Conservation (phyloP, 2,113 vertebrate genomes). For the Microtus pennsylvanicus region DNA sequence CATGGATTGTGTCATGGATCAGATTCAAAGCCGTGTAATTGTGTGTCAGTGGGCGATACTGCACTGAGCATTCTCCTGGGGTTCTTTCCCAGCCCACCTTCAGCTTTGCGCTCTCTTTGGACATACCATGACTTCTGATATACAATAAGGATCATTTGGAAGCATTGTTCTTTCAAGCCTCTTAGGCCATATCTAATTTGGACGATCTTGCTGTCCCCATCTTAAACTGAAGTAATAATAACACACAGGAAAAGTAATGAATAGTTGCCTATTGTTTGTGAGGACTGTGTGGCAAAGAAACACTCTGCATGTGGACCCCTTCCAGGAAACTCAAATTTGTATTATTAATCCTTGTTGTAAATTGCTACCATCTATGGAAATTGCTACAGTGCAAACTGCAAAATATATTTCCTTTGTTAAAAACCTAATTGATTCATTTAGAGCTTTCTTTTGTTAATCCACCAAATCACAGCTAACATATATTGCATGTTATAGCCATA, state of each 20-base stretch:
- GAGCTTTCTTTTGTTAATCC: conserved; percentile 81
- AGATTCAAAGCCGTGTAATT: conserved; percentile 77
- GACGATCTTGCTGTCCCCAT: conserved; percentile 68
- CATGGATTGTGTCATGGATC: conserved; percentile 76
- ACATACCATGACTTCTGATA: conserved; percentile 64
- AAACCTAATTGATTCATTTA: conserved; percentile 81
- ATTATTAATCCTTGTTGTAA: conserved; percentile 78
- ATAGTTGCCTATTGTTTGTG: conserved; percentile 76
- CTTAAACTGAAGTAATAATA: conserved; percentile 74
- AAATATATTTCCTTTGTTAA: conserved; percentile 81
- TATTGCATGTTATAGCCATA: conserved; percentile 67
- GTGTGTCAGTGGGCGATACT: conserved; percentile 72
- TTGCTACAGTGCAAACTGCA: conserved; percentile 70
- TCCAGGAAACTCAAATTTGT: conserved; percentile 78
- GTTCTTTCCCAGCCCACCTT: conserved; percentile 65
- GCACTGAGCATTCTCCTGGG: conserved; percentile 56
- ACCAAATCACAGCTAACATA: conserved; percentile 75
- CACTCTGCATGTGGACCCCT: conserved; percentile 69
- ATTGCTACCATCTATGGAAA: conserved; percentile 82
- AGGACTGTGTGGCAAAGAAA: conserved; percentile 71
- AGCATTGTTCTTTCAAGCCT: conserved; percentile 76
- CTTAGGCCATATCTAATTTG: conserved; percentile 71
- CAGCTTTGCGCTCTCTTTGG: conserved; percentile 51
- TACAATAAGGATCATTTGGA: conserved; percentile 77
- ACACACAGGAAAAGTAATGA: conserved; percentile 72